Percentiles rank a stretch among this genome's conserved stretches.
phyloP scores from a whole-genome alignment of 2,113 vertebrate species.

The Cervus canadensis region DNA sequence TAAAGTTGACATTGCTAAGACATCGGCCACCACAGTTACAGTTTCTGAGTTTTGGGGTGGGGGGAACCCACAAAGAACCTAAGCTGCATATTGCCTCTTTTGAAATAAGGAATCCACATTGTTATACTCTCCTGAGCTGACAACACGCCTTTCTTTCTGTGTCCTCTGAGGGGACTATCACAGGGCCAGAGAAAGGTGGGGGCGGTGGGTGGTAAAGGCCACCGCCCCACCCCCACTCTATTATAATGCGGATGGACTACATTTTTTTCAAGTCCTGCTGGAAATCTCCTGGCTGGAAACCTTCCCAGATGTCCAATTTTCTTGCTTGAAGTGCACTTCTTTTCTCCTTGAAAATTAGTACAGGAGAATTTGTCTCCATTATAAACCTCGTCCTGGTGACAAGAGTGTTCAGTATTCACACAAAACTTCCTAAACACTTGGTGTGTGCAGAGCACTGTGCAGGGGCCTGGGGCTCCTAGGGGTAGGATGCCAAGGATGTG shows the following conservation, averaged over 20 bases:
- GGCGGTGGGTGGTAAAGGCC: not conserved
- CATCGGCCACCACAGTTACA: not conserved
- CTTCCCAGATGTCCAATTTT: conserved; percentile 28
- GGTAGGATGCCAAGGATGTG: rapidly evolving
- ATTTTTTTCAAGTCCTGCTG: not conserved
- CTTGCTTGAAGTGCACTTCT: conserved; percentile 15
- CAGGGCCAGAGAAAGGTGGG: not conserved
- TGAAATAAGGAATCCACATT: not conserved
- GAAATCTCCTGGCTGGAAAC: conserved; percentile 29
- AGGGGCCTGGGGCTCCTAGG: not conserved
- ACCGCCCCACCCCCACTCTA: not conserved
- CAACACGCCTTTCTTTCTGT: rapidly evolving
- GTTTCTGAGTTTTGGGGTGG: not conserved
- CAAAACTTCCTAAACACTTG: not conserved
- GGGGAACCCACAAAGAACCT: not conserved
- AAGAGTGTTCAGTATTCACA: not conserved
- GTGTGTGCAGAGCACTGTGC: not conserved
- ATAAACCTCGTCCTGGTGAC: not conserved
- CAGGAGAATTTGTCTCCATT: not conserved
- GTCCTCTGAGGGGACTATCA: not conserved
- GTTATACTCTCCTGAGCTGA: not conserved
- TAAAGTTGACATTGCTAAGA: not conserved
- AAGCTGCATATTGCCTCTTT: not conserved
- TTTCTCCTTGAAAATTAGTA: conserved; percentile 48
- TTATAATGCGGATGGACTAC: not conserved